Evolutionary conservation across 92 coral and sea anemone species (phyloP).

Genomic region (Paramuricea clavata): DNA sequence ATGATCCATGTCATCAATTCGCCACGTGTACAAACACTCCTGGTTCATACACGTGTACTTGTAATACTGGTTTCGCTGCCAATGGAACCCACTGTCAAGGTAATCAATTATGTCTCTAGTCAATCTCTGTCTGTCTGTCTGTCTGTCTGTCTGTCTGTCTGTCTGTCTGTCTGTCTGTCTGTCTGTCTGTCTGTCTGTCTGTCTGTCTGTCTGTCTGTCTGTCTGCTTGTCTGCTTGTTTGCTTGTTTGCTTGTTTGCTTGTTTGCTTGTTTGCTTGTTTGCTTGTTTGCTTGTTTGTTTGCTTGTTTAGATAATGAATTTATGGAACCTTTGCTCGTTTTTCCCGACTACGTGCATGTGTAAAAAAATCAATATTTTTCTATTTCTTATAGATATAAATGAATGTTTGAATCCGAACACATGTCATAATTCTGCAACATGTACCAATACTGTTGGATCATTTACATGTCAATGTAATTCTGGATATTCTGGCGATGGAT

Average conservation of each 20-base stretch:
- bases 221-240: too few relatives aligned
- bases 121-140: not conserved
- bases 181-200: too few relatives aligned
- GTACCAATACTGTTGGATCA: too few relatives aligned
- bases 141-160: not conserved
- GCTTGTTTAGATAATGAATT: too few relatives aligned
- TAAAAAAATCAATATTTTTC: not conserved
- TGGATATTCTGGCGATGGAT: constrained; percentile 10
- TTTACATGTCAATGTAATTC: too few relatives aligned
- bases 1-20: not conserved
- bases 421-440: not conserved
- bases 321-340: not conserved
- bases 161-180: too few relatives aligned
- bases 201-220: too few relatives aligned
- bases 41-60: not conserved
- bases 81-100: not conserved
- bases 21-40: constrained; percentile 2
- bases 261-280: too few relatives aligned
- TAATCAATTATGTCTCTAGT: not conserved
- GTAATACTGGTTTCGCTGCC: not conserved
- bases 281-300: too few relatives aligned
- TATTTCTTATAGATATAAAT: too few relatives aligned
- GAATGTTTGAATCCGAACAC: not conserved
- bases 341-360: not conserved
- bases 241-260: too few relatives aligned